phyloP scores from a whole-genome alignment of 1,140 invertebrate species.

The Galleria mellonella region DNA sequence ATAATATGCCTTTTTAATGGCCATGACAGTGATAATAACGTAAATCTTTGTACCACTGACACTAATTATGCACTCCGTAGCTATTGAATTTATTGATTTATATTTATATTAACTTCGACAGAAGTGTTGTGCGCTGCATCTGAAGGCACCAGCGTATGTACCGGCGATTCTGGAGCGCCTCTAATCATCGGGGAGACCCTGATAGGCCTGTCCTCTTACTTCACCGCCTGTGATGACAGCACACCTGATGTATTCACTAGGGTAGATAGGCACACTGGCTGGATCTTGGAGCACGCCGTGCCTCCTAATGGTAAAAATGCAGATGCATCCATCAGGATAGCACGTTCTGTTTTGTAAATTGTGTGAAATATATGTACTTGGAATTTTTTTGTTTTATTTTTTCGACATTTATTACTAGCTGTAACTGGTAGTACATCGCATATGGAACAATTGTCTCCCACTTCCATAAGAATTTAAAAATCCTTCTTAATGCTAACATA shows the following conservation, averaged over 20 bases:
- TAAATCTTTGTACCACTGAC: no score
- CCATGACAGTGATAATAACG: no score
- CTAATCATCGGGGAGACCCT: background rate
- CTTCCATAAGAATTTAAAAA: no score
- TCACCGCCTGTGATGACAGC: background rate
- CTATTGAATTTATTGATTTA: no score
- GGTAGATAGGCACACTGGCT: constrained; percentile 1
- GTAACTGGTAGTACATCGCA: no score
- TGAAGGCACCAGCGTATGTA: background rate
- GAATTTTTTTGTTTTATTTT: no score
- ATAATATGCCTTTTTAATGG: no score
- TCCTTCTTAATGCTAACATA: no score
- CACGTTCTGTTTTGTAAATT: background rate
- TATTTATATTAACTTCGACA: background rate
- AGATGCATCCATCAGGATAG: background rate
- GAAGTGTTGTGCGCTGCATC: background rate
- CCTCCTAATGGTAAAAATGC: background rate
- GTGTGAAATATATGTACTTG: no score
- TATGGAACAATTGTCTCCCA: no score
- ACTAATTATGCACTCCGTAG: no score
- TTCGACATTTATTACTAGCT: no score
- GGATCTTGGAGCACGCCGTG: constrained; percentile 1
- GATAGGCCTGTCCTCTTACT: background rate
- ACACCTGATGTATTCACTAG: constrained; percentile 1
- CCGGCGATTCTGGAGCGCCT: background rate